Base-by-base conservation (phyloP, 2,797 vertebrate species). In the Enteromius unitaeniatus region DNA sequence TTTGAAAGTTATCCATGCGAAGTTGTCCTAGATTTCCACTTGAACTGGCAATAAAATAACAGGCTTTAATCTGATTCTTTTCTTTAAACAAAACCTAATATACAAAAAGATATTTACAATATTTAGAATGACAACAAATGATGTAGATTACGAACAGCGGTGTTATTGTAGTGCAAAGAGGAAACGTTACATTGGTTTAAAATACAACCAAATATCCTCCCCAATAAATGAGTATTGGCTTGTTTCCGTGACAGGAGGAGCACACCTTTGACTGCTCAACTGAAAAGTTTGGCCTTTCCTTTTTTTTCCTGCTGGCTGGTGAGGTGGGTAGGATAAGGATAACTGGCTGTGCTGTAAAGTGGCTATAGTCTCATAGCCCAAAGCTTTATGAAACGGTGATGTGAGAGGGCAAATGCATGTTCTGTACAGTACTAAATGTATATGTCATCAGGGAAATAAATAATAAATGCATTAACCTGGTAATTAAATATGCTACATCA, bases 181-280 rank as follows among this genome's bases (percentile, higher is more conserved):
- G 31, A 74, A 83, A 60, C 51, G 37, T 26, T n/a, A 60, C 62
- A 60, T 15, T 77, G 74, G 73, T 78, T 83, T 78, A 78, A 83
- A 78, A 60, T 78, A 60, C 64, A 83, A 78, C 37, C 64, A 69
- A 31, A 69, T 72, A 58, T 26, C 64, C 26, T 15, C 49, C 31
- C 34, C 72, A 76, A 67, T 73, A 76, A 83, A 83, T 76, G 49
- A 78, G 64, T 68, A 60, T 13, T 55, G 17, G 37, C 51, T 62
- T 84, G 65, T 78, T 84, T 84, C 82, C 82, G 51, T 78, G 64
- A 69, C 64, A 40, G 73, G 75, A 34, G 74, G 65, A 28, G 78
- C 26, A 55, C 78, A 85, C 84, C 84, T 85, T 80, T 85, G 78
- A 85, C 78, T 85, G 58, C 49, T 81, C 84, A 85, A 60, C 78